phyloP scores from a whole-genome alignment of 2,888 invertebrate genomes.

The Osmoderma eremita region DNA sequence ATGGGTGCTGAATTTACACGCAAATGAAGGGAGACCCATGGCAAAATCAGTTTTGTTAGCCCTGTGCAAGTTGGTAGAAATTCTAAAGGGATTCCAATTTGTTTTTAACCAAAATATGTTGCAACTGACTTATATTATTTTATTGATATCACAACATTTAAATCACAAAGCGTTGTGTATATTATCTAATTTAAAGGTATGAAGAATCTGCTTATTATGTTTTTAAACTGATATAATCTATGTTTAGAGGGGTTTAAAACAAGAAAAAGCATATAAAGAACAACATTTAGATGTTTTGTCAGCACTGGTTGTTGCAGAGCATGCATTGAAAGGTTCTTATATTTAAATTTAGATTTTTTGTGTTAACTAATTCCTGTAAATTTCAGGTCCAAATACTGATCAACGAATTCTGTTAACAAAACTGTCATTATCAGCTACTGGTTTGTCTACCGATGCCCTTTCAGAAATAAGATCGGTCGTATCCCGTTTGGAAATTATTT shows the following conservation, averaged over 20 bases:
- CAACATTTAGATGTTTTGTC: constrained; percentile 77
- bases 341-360: not conserved
- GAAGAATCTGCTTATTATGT: constrained; percentile 27
- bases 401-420: constrained; percentile 59
- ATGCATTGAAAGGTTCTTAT: constrained; percentile 68
- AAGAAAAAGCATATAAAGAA: constrained; percentile 72
- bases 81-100: constrained; percentile 80
- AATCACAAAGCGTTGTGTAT: constrained; percentile 77
- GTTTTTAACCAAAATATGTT: constrained; percentile 76
- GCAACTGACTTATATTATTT: constrained; percentile 76
- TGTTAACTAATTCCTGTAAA: not conserved
- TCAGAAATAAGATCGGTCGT: constrained; percentile 70
- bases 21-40: constrained; percentile 78
- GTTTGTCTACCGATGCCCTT: constrained; percentile 72
- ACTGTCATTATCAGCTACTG: constrained; percentile 66
- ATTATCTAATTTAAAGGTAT: constrained; percentile 74
- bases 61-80: constrained; percentile 83
- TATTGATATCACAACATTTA: constrained; percentile 83
- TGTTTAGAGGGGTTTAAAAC: constrained; percentile 68
- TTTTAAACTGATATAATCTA: constrained; percentile 24
- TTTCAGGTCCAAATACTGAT: constrained; percentile 61
- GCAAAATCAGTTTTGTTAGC: constrained; percentile 78
- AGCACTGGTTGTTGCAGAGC: constrained; percentile 78
- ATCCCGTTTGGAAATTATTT: constrained; percentile 73
- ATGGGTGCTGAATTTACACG: constrained; percentile 77